phyloP scores from a whole-genome alignment of 30 jellyfish, hydroid and myxozoan species.

The Haliclystus octoradiatus region DNA sequence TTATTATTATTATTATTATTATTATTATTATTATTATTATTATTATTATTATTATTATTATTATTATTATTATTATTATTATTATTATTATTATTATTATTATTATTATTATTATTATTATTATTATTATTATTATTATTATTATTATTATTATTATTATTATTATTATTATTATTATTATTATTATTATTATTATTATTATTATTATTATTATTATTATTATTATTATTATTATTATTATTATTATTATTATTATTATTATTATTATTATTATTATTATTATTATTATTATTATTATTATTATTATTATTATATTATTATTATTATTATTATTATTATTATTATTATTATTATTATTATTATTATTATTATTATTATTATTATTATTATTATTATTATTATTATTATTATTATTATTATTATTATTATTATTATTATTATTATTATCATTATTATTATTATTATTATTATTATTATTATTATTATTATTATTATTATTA shows the following conservation, averaged over 20 bases:
- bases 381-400: too few relatives aligned
- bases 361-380: too few relatives aligned
- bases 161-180: too few relatives aligned
- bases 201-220: background rate
- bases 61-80: constrained; percentile 11
- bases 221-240: background rate
- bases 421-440: too few relatives aligned
- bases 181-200: too few relatives aligned
- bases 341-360: background rate
- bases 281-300: background rate
- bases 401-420: too few relatives aligned
- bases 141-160: too few relatives aligned
- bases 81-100: constrained; percentile 4
- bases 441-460: too few relatives aligned
- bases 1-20: constrained; percentile 8
- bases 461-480: too few relatives aligned
- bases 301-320: background rate
- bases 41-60: constrained; percentile 11
- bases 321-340: background rate
- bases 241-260: background rate
- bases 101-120: background rate
- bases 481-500: too few relatives aligned
- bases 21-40: constrained; percentile 2
- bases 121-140: too few relatives aligned
- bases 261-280: background rate